These are phyloP conservation scores for Patella pellucida DNA, from an alignment of 2,888 invertebrate genomes.

Conservation along the genomic window DNA sequence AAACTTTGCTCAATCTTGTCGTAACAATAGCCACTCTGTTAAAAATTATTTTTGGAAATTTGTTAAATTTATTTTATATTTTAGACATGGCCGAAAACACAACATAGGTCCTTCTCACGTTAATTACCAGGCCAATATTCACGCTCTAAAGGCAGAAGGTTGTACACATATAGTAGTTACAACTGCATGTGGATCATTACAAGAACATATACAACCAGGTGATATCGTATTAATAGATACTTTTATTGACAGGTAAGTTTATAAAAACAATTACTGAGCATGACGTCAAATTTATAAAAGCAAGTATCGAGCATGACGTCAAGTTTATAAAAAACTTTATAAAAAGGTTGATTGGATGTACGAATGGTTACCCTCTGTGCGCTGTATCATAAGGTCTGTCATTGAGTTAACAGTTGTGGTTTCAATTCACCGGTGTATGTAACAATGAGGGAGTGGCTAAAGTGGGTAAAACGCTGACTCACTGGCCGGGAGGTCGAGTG, in stretches of 20 bases:
- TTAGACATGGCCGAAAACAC: conserved; percentile 79
- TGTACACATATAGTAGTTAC: conserved; percentile 94
- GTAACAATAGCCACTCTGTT: too few relatives aligned
- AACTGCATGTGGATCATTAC: conserved; percentile 93
- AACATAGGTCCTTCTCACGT: conserved; percentile 86
- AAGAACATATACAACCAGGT: conserved; percentile 88
- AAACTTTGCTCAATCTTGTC: too few relatives aligned
- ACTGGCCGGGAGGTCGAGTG: conserved; percentile 8
- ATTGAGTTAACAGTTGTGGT: background rate
- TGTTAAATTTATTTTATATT: conserved; percentile 7
- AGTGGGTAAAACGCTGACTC: background rate
- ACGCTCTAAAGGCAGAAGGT: conserved; percentile 87
- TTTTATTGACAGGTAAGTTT: conserved; percentile 77
- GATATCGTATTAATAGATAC: conserved; percentile 88
- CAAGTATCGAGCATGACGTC: background rate
- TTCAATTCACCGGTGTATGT: too few relatives aligned
- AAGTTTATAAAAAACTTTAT: too few relatives aligned
- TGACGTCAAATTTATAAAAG: background rate
- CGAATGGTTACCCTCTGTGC: too few relatives aligned
- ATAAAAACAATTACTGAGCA: background rate
- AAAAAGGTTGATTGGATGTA: too few relatives aligned
- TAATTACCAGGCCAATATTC: conserved; percentile 96
- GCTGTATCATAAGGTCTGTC: too few relatives aligned
- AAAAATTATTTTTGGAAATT: too few relatives aligned
- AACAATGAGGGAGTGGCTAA: too few relatives aligned